These are phyloP conservation scores for Eurypyga helias DNA, from an alignment of 2,113 vertebrate genomes.

Conservation along the genomic window DNA sequence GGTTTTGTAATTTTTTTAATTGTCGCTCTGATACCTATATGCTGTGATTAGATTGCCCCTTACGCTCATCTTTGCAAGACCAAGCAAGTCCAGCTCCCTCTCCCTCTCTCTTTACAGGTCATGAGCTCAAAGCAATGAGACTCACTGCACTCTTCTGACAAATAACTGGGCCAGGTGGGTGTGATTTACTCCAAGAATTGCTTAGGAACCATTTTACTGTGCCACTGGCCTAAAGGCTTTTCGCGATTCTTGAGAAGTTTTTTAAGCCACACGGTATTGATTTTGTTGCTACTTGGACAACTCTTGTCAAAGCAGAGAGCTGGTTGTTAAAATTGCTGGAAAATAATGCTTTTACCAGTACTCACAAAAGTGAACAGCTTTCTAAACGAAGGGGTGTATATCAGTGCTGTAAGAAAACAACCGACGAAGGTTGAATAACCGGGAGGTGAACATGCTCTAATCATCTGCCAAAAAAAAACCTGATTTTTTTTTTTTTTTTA, in stretches of 20 bases:
- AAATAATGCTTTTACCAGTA: neutral
- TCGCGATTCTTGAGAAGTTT: neutral
- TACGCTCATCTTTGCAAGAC: neutral
- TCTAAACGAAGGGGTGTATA: neutral
- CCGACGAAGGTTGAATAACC: neutral
- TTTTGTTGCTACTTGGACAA: slow-evolving; percentile 3
- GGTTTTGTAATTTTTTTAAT: neutral
- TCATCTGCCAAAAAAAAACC: neutral
- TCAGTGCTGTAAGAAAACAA: neutral
- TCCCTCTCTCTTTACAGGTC: neutral
- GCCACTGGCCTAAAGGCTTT: neutral
- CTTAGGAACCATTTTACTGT: neutral
- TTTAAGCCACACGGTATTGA: neutral
- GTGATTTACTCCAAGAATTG: neutral
- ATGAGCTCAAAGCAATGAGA: neutral
- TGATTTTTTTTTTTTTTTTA: neutral
- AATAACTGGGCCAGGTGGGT: neutral
- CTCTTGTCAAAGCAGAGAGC: neutral
- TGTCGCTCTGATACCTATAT: neutral
- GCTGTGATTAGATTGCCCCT: neutral
- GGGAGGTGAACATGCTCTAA: neutral
- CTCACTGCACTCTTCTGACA: neutral
- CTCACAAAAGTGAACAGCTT: neutral
- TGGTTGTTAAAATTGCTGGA: neutral
- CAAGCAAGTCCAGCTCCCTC: neutral